These are phyloP conservation scores for Dicaeum eximium DNA, from an alignment of 2,113 vertebrate species.

Conservation along the genomic window DNA sequence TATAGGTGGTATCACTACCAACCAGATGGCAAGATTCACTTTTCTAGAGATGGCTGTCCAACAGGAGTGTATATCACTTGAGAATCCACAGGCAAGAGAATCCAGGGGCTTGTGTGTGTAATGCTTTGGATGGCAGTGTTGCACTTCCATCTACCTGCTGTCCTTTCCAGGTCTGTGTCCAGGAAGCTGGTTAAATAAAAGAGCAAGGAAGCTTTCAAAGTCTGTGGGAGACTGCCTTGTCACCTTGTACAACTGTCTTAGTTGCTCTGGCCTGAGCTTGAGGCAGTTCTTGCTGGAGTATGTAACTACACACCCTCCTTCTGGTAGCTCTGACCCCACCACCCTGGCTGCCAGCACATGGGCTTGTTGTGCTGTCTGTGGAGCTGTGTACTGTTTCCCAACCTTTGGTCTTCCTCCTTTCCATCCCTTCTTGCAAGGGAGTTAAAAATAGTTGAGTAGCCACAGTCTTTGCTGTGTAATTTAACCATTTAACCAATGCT, in stretches of 20 bases:
- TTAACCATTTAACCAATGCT: not conserved
- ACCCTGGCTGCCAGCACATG: fast-evolving
- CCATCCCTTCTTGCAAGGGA: not conserved
- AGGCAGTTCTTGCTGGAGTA: not conserved
- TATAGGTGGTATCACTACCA: not conserved
- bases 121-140: not conserved
- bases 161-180: not conserved
- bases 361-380: fast-evolving
- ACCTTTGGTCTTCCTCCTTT: not conserved
- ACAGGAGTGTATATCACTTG: not conserved
- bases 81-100: not conserved
- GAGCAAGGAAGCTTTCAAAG: not conserved
- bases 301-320: not conserved
- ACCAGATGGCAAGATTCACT: not conserved
- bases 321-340: not conserved
- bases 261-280: not conserved
- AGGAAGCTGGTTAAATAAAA: not conserved
- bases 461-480: not conserved
- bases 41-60: not conserved
- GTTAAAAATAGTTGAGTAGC: not conserved
- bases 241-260: not conserved
- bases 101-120: not conserved
- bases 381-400: not conserved
- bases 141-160: not conserved
- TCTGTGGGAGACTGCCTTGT: not conserved